A percentile compares a stretch with the other conserved stretches of the same genome.
These are phyloP conservation scores for Willowsia nigromaculata DNA, from an alignment of 2,888 invertebrate species.

Conservation along the genomic window DNA sequence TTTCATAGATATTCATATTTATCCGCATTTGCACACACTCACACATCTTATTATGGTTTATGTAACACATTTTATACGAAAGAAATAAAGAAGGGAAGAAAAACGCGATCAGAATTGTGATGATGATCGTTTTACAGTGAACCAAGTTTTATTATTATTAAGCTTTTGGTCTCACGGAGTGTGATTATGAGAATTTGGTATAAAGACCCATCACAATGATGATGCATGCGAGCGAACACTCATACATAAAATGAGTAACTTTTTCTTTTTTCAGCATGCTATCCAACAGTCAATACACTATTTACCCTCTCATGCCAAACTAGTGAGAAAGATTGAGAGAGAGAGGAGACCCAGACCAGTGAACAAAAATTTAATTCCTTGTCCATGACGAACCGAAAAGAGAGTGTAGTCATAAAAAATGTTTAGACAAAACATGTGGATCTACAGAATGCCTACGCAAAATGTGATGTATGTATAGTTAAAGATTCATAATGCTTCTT, in stretches of 20 bases:
- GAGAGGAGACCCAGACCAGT: not conserved
- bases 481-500: not conserved
- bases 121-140: not conserved
- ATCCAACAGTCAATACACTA: not conserved
- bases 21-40: not conserved
- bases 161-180: not conserved
- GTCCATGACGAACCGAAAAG: constrained; percentile 35
- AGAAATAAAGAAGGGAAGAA: constrained; percentile 9
- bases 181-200: constrained; percentile 22
- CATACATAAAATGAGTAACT: not conserved
- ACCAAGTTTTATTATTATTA: not conserved
- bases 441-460: not conserved
- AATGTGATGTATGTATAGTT: not conserved
- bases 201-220: not conserved
- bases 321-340: not conserved
- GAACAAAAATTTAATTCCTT: constrained; percentile 40
- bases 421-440: constrained; percentile 21
- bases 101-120: constrained; percentile 40
- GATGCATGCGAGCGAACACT: not conserved
- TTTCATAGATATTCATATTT: constrained; percentile 24
- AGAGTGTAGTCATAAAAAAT: not conserved
- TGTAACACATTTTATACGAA: not conserved
- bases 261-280: not conserved
- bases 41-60: not conserved
- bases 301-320: not conserved